These are phyloP conservation scores for Hippocampus guttulatus DNA, from an alignment of 2,113 vertebrate genomes.

Conservation along the genomic window DNA sequence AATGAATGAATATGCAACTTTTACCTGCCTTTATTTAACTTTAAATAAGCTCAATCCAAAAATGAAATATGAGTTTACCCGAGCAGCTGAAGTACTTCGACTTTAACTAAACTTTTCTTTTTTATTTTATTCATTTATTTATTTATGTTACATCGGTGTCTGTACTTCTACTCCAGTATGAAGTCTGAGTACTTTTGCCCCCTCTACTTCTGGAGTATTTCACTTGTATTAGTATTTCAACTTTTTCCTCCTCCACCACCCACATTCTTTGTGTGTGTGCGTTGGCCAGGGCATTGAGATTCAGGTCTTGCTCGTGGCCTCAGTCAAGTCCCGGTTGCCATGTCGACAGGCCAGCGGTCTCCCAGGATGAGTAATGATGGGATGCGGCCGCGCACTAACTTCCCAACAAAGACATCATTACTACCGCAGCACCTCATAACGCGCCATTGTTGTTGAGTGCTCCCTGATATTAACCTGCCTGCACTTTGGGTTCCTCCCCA, in stretches of 20 bases:
- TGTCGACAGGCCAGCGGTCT: constrained; percentile 76
- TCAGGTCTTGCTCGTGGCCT: constrained; percentile 74
- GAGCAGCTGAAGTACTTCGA: too few species aligned
- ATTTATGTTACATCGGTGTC: background rate
- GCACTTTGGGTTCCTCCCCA: constrained; percentile 60
- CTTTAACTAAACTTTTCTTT: too few species aligned
- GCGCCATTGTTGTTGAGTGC: constrained; percentile 76
- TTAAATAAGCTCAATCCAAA: too few species aligned
- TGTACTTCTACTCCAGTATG: background rate
- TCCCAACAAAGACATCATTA: constrained; percentile 81
- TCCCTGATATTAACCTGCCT: constrained; percentile 77
- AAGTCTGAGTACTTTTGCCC: background rate
- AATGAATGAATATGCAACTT: too few species aligned
- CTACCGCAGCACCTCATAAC: constrained; percentile 75
- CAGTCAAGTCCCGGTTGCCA: constrained; percentile 72
- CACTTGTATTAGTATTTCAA: constrained; percentile 55
- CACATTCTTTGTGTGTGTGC: constrained; percentile 59
- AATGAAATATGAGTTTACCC: too few species aligned
- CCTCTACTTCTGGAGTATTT: background rate
- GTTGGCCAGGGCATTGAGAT: constrained; percentile 71
- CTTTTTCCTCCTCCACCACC: constrained; percentile 56
- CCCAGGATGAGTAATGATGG: constrained; percentile 79
- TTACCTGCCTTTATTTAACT: too few species aligned
- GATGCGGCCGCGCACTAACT: constrained; percentile 73
- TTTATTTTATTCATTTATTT: too few species aligned